Base-by-base conservation (phyloP, 1,140 invertebrate species). In the Cecropterus lyciades region DNA sequence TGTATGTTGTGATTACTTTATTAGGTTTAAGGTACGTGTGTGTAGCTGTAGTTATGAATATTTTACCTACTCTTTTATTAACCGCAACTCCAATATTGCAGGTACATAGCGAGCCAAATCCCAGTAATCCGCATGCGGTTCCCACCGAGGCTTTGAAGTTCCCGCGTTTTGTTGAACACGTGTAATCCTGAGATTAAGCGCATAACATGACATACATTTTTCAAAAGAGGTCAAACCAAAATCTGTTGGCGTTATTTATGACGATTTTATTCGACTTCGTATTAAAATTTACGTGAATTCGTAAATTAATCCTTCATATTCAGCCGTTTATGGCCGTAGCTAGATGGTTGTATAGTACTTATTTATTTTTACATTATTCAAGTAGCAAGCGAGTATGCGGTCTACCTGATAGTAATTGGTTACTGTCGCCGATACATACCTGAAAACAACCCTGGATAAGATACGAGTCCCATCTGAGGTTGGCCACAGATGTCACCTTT, bases 101-200 rank as follows among this genome's bases (percentile, higher is more conserved):
- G 57, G 16, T 62, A 62, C 15, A 49, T 24, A 37, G n/a, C 51
- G 46, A 15, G 37, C 42, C 48, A 62, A 62, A 62, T 62, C 59
- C 59, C 30, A 51, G 59, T 62, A 62, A 63, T 63, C 59, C 59
- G 33, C 30, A 14, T 51, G 59, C 59, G 59, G 59, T 63, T 63
- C 20, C 48, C 48, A 63, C n/a, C 59, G 16, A 63, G 46, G 59
- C 59, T 63, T 63, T 63, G 59, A 63, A 51, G 48, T 63, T 62
- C 59, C 48, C 48, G 46, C 30, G 30, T 63, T 78, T 72, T 77
- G 65, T 66, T 72, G 70, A 71, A 77, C 74, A 70, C 69, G 60
- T 66, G 69, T 80, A 79, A 79, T 82, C 81, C 75, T 40, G 37
- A 78, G 83, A 80, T 85, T 85, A 85, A 63, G 59, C 63, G 56